phyloP scores from a whole-genome alignment of 2,888 invertebrate genomes.

The Achlya flavicornis region DNA sequence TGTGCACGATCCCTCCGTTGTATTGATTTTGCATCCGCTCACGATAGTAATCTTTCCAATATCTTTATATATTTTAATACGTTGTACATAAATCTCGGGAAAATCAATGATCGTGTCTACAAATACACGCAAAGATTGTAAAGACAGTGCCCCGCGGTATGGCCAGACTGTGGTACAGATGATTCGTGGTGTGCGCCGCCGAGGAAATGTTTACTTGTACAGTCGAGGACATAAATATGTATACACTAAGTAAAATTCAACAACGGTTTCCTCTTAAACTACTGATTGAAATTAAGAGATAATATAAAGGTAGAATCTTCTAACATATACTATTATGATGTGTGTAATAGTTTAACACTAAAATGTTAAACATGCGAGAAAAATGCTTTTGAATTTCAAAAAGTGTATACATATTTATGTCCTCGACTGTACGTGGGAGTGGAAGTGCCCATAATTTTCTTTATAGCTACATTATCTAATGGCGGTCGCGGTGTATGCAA shows the following conservation, averaged over 20 bases:
- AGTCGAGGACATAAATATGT: too few species aligned
- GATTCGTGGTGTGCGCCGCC: conserved; percentile 33
- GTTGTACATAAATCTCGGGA: conserved; percentile 34
- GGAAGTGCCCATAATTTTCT: conserved; percentile 57
- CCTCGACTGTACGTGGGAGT: conserved; percentile 45
- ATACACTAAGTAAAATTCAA: too few species aligned
- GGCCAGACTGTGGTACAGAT: conserved; percentile 26
- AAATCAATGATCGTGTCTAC: conserved; percentile 42
- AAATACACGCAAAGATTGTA: conserved; percentile 40
- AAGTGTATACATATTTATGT: too few species aligned
- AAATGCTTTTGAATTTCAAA: too few species aligned
- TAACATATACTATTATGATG: too few species aligned
- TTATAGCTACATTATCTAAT: conserved; percentile 60
- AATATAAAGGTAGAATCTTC: too few species aligned
- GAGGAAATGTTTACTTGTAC: conserved; percentile 48
- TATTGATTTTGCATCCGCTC: conserved; percentile 79
- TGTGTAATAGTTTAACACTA: too few species aligned
- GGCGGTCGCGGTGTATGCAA: conserved; percentile 44
- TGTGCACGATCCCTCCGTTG: conserved; percentile 73
- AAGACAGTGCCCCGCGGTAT: conserved; percentile 38
- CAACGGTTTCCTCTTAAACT: too few species aligned
- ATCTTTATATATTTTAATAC: conserved; percentile 53
- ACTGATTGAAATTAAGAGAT: too few species aligned
- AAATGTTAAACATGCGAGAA: too few species aligned
- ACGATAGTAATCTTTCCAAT: conserved; percentile 62